Evolutionary conservation across 1,140 invertebrate species (phyloP).

Genomic region (Ladona fulva): DNA sequence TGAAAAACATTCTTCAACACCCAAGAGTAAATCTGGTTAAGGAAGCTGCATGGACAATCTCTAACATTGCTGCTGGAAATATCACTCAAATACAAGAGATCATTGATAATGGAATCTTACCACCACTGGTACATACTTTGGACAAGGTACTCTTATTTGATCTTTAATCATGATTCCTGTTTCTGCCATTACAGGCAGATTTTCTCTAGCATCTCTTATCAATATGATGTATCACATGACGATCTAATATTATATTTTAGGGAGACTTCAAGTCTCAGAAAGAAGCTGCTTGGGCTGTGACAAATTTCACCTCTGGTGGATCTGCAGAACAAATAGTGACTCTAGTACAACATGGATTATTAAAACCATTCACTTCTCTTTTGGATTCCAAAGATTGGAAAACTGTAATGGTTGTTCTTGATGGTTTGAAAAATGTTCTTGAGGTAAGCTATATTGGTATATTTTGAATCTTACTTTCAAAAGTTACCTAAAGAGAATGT

Average conservation of each 20-base stretch:
- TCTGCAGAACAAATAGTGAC: slow-evolving; percentile 53
- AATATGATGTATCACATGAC: no score
- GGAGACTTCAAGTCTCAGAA: slow-evolving; percentile 70
- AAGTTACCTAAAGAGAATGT: no score
- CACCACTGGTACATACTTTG: slow-evolving; percentile 59
- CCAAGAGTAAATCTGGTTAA: slow-evolving; percentile 68
- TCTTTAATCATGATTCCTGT: no score
- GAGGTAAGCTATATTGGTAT: slow-evolving; percentile 28
- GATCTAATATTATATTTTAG: no score
- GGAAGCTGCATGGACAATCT: slow-evolving; percentile 76
- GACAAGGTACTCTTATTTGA: slow-evolving; percentile 41
- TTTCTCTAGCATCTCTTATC: no score
- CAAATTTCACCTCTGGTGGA: slow-evolving; percentile 70
- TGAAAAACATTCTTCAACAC: slow-evolving; percentile 65
- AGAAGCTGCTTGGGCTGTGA: slow-evolving; percentile 73
- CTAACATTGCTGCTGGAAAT: slow-evolving; percentile 74
- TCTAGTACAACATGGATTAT: slow-evolving; percentile 46
- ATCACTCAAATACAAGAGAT: slow-evolving; percentile 62
- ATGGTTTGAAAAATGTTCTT: slow-evolving; percentile 54
- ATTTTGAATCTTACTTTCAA: no score
- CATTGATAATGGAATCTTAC: slow-evolving; percentile 58
- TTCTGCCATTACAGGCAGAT: no score
- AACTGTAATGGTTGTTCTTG: slow-evolving; percentile 49
- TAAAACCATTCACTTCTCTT: slow-evolving; percentile 39
- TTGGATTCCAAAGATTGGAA: slow-evolving; percentile 48